Conservation (phyloP, 2,888 invertebrate genomes). For the Drosophila leonis region DNA sequence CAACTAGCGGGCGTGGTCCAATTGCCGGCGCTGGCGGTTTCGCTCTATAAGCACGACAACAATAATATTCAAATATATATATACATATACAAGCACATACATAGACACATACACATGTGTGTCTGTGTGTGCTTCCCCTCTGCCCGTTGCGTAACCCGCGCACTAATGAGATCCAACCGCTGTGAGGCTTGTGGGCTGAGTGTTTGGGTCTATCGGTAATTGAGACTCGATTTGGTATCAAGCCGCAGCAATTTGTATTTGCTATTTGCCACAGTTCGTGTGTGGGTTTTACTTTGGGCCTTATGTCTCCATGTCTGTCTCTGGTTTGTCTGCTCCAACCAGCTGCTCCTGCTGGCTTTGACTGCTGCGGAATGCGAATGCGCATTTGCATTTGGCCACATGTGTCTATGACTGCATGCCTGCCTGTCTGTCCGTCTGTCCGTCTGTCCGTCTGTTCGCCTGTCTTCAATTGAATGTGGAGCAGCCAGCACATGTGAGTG, state of each 20-base stretch:
- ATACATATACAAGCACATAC: not conserved
- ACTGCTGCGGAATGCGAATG: constrained; percentile 68
- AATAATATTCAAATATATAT: constrained; percentile 30
- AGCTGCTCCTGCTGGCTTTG: constrained; percentile 52
- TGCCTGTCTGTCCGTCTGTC: not conserved
- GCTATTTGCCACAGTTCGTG: constrained; percentile 52
- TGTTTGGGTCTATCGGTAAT: constrained; percentile 60
- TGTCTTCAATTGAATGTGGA: constrained; percentile 37
- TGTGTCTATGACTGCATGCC: constrained; percentile 43
- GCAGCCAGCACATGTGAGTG: constrained; percentile 42
- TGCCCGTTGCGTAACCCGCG: constrained; percentile 56
- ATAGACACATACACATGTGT: not conserved
- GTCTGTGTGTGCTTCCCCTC: not conserved
- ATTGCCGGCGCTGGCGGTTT: constrained; percentile 50
- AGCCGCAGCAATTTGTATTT: constrained; percentile 77
- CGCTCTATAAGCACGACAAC: constrained; percentile 50
- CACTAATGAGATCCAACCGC: constrained; percentile 69
- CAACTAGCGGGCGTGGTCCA: constrained; percentile 56
- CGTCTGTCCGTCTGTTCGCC: constrained; percentile 4
- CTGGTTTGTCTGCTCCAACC: constrained; percentile 54
- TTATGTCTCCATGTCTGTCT: constrained; percentile 19
- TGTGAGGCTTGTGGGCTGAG: constrained; percentile 36
- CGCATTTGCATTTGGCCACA: constrained; percentile 77
- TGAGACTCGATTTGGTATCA: constrained; percentile 71
- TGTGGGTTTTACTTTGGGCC: constrained; percentile 38